Conservation (phyloP, 2,113 vertebrate genomes). For the Excalfactoria chinensis region DNA sequence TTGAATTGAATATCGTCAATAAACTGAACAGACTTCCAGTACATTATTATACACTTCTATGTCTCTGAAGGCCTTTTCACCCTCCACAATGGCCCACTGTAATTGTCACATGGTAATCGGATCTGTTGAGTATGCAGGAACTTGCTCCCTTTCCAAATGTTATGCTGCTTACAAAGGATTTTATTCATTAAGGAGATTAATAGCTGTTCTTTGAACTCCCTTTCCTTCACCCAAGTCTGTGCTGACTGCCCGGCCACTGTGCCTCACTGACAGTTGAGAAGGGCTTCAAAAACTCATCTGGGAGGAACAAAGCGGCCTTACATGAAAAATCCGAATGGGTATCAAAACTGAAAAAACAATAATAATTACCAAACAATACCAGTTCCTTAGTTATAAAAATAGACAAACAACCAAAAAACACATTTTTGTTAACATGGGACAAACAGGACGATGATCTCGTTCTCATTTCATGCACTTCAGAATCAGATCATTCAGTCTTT, state of each 20-base stretch:
- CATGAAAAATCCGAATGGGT: not conserved
- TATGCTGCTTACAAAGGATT: slow-evolving; percentile 69
- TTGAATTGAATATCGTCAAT: slow-evolving; percentile 7
- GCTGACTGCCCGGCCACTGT: not conserved
- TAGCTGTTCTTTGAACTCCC: slow-evolving; percentile 53
- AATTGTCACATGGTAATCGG: slow-evolving; percentile 70
- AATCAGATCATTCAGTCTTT: not conserved
- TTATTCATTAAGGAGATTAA: slow-evolving; percentile 72
- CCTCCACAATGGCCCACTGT: slow-evolving; percentile 59
- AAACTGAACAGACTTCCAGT: not conserved
- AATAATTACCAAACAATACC: not conserved
- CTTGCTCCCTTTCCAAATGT: slow-evolving; percentile 63
- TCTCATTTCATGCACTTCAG: not conserved
- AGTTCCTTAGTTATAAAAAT: not conserved
- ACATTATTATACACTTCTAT: not conserved
- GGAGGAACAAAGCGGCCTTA: not conserved
- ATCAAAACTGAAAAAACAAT: not conserved
- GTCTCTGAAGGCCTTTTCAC: slow-evolving; percentile 55
- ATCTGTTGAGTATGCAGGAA: slow-evolving; percentile 65
- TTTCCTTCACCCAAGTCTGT: slow-evolving; percentile 20
- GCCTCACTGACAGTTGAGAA: not conserved
- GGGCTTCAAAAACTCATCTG: not conserved
- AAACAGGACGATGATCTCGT: not conserved
- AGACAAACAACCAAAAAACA: not conserved
- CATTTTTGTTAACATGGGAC: not conserved